These are phyloP conservation scores for Drosophila borborema DNA, from an alignment of 2,888 invertebrate genomes.

Conservation along the genomic window DNA sequence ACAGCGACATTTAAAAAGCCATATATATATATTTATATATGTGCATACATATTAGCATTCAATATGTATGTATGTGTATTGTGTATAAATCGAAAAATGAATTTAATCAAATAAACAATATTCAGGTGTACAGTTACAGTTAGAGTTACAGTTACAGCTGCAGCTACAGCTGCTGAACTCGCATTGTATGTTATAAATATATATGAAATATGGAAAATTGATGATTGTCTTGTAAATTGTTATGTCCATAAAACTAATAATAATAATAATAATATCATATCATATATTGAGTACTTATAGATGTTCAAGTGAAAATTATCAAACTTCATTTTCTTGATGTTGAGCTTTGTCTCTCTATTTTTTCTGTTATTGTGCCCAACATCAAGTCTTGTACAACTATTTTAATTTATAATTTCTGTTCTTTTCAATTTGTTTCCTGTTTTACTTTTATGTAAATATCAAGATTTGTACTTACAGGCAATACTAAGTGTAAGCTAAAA, in stretches of 20 bases:
- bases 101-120: slow-evolving; percentile 1
- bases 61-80: slow-evolving; percentile 9
- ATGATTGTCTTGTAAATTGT: slow-evolving; percentile 79
- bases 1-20: slow-evolving; percentile 47
- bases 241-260: slow-evolving; percentile 54
- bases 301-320: slow-evolving; percentile 24
- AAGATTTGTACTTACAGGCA: slow-evolving; percentile 68
- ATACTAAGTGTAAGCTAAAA: slow-evolving; percentile 41
- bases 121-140: slow-evolving; percentile 48
- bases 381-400: slow-evolving; percentile 28
- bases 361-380: slow-evolving; percentile 19
- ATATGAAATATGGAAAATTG: slow-evolving; percentile 33
- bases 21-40: slow-evolving; percentile 14
- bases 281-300: slow-evolving; percentile 34
- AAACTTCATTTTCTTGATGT: slow-evolving; percentile 19
- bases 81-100: slow-evolving; percentile 20
- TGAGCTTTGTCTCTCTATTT: slow-evolving; percentile 12
- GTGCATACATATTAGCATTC: slow-evolving; percentile 7
- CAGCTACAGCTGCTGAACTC: slow-evolving; percentile 33
- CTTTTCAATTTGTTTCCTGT: slow-evolving; percentile 16
- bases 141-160: slow-evolving; percentile 20
- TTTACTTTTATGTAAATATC: slow-evolving; percentile 57
- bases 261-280: slow-evolving; percentile 23
- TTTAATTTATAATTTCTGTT: slow-evolving; percentile 6
- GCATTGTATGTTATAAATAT: slow-evolving; percentile 66